Conservation (phyloP, 1,140 invertebrate species). For the Oppia nitens region DNA sequence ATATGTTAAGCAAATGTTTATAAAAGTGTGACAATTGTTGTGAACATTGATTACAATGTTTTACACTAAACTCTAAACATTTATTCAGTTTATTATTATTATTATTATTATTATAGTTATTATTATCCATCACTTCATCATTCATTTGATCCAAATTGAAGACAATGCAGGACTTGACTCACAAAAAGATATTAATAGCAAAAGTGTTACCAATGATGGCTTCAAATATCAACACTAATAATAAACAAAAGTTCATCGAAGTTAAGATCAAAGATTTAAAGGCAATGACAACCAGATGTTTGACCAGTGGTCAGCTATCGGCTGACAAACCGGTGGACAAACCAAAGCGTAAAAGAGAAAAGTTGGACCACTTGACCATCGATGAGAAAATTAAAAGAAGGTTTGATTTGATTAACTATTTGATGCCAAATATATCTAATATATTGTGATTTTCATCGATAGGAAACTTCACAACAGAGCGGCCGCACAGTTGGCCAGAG, state of each 20-base stretch:
- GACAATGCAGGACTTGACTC: too few relatives aligned
- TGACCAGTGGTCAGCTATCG: not conserved
- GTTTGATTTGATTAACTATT: not conserved
- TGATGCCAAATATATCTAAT: not conserved
- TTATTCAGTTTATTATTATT: too few relatives aligned
- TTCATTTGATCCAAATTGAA: not conserved
- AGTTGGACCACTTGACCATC: slow-evolving; percentile 20
- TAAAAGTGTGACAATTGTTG: not conserved
- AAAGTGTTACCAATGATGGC: not conserved
- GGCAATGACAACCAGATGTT: not conserved
- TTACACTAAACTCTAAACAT: too few relatives aligned
- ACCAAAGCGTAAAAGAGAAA: slow-evolving; percentile 14
- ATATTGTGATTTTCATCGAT: not conserved
- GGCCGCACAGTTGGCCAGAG: slow-evolving; percentile 90
- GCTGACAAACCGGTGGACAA: slow-evolving; percentile 4
- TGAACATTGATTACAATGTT: too few relatives aligned
- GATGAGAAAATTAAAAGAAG: slow-evolving; percentile 21
- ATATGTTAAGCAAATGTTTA: not conserved
- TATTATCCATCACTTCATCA: too few relatives aligned
- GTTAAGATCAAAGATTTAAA: not conserved
- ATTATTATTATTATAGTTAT: too few relatives aligned
- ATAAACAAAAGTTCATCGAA: not conserved
- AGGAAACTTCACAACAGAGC: slow-evolving; percentile 85
- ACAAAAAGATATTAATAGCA: not conserved
- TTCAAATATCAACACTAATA: not conserved